These are phyloP conservation scores for Chondrilla cf. caribensis DNA, from an alignment of 37 sponge, comb jelly and placozoan genomes.

Conservation along the genomic window DNA sequence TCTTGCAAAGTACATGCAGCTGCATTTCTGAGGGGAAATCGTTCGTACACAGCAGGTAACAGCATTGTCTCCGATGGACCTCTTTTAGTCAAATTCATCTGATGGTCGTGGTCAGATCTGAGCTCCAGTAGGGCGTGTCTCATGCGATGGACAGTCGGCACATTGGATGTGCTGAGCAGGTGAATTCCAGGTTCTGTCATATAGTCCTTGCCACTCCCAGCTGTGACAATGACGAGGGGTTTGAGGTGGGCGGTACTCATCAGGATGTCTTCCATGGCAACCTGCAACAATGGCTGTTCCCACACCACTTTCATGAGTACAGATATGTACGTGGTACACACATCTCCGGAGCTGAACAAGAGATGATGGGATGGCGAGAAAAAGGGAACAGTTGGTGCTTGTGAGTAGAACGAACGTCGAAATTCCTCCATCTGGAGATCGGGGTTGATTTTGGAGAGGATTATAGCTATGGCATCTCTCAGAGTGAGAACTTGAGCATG, in stretches of 20 bases:
- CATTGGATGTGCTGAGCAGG: neutral
- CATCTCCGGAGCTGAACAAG: neutral
- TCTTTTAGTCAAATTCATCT: neutral
- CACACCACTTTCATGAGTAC: neutral
- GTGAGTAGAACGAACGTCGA: neutral
- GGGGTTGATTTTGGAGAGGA: conserved; percentile 13
- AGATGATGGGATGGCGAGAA: neutral
- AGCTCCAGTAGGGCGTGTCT: conserved; percentile 11
- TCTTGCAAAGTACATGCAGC: too few species aligned
- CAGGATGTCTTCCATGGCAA: conserved; percentile 11
- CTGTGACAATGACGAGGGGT: neutral
- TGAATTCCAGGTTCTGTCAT: neutral
- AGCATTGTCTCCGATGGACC: neutral
- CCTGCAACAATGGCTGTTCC: neutral
- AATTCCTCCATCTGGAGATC: neutral
- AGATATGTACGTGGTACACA: neutral
- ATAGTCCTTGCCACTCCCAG: neutral
- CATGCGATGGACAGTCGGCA: neutral
- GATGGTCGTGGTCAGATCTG: neutral
- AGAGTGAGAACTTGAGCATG: conserved; percentile 21
- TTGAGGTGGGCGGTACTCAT: neutral
- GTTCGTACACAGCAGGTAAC: conserved; percentile 9
- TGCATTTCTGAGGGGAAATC: conserved; percentile 33
- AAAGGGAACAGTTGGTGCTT: neutral
- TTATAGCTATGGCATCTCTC: conserved; percentile 6